Percentiles rank a stretch among this genome's conserved stretches.
Evolutionary conservation across 1,140 invertebrate species (phyloP).

Genomic region (Armadillidium nasatum): DNA sequence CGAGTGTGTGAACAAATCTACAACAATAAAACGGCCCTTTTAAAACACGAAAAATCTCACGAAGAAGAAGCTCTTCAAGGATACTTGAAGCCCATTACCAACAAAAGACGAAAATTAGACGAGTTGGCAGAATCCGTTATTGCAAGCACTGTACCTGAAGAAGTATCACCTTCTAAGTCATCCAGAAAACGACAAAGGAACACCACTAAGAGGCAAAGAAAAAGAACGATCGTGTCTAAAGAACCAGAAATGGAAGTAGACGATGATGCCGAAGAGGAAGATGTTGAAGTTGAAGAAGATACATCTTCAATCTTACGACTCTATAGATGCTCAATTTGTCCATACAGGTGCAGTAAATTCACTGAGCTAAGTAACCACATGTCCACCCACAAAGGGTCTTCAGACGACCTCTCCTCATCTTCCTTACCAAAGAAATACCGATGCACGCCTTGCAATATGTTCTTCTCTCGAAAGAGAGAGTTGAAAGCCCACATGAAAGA

Average conservation of each 20-base stretch:
- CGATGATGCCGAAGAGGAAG: too few relatives aligned
- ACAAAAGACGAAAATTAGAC: not conserved
- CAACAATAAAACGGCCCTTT: not conserved
- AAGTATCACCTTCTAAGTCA: not conserved
- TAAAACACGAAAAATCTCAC: not conserved
- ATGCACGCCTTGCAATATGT: not conserved
- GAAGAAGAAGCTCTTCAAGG: not conserved
- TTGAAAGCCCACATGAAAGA: not conserved
- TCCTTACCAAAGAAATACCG: not conserved
- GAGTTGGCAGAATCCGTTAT: not conserved
- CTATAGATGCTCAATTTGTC: not conserved
- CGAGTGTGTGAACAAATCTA: not conserved
- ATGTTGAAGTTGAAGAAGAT: not conserved
- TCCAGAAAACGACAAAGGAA: not conserved
- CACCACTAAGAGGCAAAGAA: not conserved
- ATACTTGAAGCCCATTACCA: not conserved
- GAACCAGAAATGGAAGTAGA: too few relatives aligned
- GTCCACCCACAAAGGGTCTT: not conserved
- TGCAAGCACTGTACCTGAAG: not conserved
- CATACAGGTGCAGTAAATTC: conserved; percentile 1
- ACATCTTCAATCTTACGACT: not conserved
- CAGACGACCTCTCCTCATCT: not conserved
- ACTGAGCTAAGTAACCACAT: not conserved
- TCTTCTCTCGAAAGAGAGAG: not conserved
- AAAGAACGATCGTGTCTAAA: not conserved